Evolutionary conservation across 2,888 invertebrate genomes (phyloP).

Genomic region (Eudemis profundana): DNA sequence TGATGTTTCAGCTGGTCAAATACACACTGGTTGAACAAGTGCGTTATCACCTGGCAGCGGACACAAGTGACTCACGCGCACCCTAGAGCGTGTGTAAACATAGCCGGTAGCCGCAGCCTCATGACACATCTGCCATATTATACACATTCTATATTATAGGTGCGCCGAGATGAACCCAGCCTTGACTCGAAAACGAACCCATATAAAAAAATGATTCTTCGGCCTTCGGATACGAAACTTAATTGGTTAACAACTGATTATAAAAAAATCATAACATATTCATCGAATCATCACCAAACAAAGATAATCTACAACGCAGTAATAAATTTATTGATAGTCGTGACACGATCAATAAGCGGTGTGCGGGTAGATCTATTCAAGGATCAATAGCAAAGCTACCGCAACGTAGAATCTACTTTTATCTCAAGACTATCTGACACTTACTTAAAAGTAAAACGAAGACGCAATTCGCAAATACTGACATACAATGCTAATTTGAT

Average conservation of each 20-base stretch:
- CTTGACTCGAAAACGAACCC: conserved; percentile 48
- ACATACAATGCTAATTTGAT: conserved; percentile 16
- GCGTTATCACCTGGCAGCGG: conserved; percentile 71
- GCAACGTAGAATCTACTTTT: conserved; percentile 32
- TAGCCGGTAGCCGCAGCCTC: conserved; percentile 61
- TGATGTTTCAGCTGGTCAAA: conserved; percentile 58
- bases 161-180: conserved; percentile 54
- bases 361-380: conserved; percentile 36
- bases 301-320: conserved; percentile 20
- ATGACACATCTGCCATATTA: conserved; percentile 73
- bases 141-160: conserved; percentile 66
- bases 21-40: conserved; percentile 67
- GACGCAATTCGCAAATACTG: conserved; percentile 14
- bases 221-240: conserved; percentile 31
- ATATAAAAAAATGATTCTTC: conserved; percentile 45
- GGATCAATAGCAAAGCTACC: conserved; percentile 28
- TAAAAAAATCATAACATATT: conserved; percentile 14
- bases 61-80: conserved; percentile 73
- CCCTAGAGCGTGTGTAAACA: conserved; percentile 75
- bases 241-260: conserved; percentile 15
- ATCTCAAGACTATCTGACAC: conserved; percentile 23
- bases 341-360: conserved; percentile 18
- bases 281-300: conserved; percentile 13
- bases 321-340: conserved; percentile 32
- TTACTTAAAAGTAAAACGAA: conserved; percentile 13